Conservation (phyloP, 2,113 vertebrate genomes). For the Camelus bactrianus region DNA sequence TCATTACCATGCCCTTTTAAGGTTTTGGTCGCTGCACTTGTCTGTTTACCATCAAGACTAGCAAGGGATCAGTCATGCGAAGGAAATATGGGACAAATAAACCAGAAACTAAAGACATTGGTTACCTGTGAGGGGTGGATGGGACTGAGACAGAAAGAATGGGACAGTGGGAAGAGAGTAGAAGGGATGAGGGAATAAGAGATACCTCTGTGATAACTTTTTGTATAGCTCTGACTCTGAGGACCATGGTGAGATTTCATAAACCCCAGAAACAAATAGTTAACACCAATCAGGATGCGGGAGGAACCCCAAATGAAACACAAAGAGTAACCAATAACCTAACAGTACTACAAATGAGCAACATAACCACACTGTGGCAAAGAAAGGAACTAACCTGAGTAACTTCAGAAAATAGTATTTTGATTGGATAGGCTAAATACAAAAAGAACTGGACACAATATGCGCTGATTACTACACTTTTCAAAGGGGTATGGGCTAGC, state of each 20-base stretch:
- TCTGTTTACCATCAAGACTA: neutral
- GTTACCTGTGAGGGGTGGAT: neutral
- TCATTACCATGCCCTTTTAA: neutral
- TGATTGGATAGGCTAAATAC: neutral
- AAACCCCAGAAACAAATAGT: constrained; percentile 19
- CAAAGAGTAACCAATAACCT: neutral
- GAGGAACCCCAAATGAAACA: neutral
- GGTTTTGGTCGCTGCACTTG: neutral
- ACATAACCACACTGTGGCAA: neutral
- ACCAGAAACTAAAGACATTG: neutral
- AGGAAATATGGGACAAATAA: neutral
- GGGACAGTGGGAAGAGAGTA: neutral
- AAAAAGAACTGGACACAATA: neutral
- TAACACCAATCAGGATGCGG: neutral
- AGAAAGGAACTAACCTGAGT: neutral
- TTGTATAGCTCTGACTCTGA: neutral
- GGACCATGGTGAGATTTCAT: neutral
- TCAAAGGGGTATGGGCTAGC: neutral
- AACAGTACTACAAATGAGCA: neutral
- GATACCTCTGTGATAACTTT: neutral
- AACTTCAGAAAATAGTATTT: neutral
- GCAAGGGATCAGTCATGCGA: neutral
- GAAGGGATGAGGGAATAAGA: neutral
- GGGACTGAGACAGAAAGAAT: neutral
- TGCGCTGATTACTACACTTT: neutral